Evolutionary conservation across 1,140 invertebrate genomes (phyloP).

Genomic region (Diploscapter pachys): DNA sequence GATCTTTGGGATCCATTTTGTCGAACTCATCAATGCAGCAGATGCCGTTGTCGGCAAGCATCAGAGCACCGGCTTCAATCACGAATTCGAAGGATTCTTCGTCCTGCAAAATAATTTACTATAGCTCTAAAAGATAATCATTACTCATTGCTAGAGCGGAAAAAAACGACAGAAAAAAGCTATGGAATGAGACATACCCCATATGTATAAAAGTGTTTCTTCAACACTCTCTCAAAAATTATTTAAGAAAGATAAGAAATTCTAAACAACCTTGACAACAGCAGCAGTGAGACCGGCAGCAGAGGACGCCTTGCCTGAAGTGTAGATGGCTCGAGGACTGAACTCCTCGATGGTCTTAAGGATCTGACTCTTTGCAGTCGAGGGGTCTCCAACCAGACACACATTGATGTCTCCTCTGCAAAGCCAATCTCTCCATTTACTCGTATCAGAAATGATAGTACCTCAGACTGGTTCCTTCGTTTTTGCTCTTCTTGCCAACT

Average conservation of each 20-base stretch:
- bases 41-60: conserved; percentile 96
- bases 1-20: conserved; percentile 96
- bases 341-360: conserved; percentile 90
- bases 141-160: too few relatives aligned
- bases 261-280: conserved; percentile 70
- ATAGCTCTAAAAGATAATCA: too few relatives aligned
- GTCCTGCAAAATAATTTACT: conserved; percentile 63
- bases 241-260: too few relatives aligned
- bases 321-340: conserved; percentile 90
- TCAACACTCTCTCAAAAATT: too few relatives aligned
- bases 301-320: conserved; percentile 93
- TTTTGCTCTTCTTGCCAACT: conserved; percentile 82
- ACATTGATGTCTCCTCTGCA: conserved; percentile 90
- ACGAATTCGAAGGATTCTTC: conserved; percentile 98
- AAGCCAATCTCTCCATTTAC: too few relatives aligned
- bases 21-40: conserved; percentile 99
- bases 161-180: too few relatives aligned
- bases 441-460: too few relatives aligned
- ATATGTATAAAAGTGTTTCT: too few relatives aligned
- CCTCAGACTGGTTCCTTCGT: conserved; percentile 73
- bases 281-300: conserved; percentile 97
- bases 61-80: conserved; percentile 96
- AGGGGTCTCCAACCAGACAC: conserved; percentile 96
- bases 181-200: too few relatives aligned
- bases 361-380: conserved; percentile 95